Evolutionary conservation across 2,888 invertebrate species (phyloP).

Genomic region (Coenonympha glycerion): DNA sequence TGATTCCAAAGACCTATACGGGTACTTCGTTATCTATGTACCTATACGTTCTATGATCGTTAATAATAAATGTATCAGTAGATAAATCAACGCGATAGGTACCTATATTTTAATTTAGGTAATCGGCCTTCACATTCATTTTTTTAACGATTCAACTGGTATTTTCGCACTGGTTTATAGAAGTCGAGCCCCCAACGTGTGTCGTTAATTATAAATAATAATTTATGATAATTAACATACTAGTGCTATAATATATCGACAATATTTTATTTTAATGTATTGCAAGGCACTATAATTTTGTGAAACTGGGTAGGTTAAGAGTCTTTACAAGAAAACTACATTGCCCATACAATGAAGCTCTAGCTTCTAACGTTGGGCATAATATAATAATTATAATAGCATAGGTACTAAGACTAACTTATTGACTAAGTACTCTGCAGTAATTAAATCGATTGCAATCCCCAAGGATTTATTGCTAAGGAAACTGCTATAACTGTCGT

Average conservation of each 20-base stretch:
- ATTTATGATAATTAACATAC: no score
- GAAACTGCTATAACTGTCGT: slow-evolving; percentile 24
- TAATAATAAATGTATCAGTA: no score
- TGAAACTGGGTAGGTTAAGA: neutral
- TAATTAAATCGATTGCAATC: slow-evolving; percentile 3
- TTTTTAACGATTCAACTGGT: neutral
- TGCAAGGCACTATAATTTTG: neutral
- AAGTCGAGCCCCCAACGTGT: neutral
- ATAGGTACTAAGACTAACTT: no score
- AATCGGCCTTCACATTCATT: neutral
- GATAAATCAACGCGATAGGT: no score
- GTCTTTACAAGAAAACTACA: no score
- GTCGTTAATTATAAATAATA: neutral
- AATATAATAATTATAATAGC: neutral
- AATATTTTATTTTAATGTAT: no score
- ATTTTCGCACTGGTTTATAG: neutral
- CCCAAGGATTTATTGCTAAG: slow-evolving; percentile 11
- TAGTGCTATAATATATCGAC: no score
- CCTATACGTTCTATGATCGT: no score
- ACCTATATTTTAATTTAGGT: neutral
- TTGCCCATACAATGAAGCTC: no score
- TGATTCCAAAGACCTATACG: no score
- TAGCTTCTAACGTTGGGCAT: neutral
- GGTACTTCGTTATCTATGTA: no score
- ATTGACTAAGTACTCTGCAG: no score